Percentiles rank a stretch among this genome's conserved stretches.
Conservation (phyloP, 2,888 invertebrate species). For the Nesidiocoris tenuis region DNA sequence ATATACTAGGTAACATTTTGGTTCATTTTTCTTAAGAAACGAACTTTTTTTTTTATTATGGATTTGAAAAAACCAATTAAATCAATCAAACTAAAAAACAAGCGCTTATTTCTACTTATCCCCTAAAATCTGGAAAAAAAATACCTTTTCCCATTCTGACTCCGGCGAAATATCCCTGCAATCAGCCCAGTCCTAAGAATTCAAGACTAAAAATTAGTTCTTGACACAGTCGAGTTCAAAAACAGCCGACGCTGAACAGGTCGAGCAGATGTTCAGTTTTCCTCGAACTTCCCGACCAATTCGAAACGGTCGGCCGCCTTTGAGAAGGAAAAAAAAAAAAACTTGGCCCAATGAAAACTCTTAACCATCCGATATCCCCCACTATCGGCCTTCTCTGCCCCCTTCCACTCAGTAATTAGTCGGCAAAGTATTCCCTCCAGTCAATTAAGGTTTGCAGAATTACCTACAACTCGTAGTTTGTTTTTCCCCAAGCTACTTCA, state of each 20-base stretch:
- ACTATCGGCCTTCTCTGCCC: background rate
- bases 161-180: too few relatives aligned
- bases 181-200: too few relatives aligned
- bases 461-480: conserved; percentile 1
- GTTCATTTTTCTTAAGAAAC: too few relatives aligned
- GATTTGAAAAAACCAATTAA: too few relatives aligned
- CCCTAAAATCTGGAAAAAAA: too few relatives aligned
- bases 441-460: conserved; percentile 39
- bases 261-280: background rate
- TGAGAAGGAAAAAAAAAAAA: too few relatives aligned
- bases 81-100: too few relatives aligned
- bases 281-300: background rate
- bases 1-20: too few relatives aligned
- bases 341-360: background rate
- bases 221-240: background rate
- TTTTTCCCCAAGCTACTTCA: background rate
- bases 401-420: conserved; percentile 25
- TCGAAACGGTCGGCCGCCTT: background rate
- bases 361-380: background rate
- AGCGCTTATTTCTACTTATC: too few relatives aligned
- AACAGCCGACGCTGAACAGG: background rate
- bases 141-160: too few relatives aligned
- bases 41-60: too few relatives aligned
- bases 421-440: conserved; percentile 28
- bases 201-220: too few relatives aligned